Conservation (phyloP, 2,113 vertebrate species). For the Raja brachyura region DNA sequence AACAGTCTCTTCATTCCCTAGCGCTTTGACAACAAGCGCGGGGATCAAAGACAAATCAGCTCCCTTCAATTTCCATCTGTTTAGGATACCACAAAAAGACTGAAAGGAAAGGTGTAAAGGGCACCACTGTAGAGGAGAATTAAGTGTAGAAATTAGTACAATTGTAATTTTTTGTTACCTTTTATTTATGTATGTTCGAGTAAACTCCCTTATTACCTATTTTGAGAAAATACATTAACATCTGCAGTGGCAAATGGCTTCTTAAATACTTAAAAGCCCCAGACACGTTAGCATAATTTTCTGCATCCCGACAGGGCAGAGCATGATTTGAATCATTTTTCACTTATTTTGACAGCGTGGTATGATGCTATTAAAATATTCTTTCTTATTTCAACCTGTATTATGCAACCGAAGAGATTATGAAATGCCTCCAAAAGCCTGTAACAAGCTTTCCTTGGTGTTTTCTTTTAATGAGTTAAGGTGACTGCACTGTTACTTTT, state of each 20-base stretch:
- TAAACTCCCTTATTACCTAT: slow-evolving; percentile 51
- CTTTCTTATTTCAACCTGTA: slow-evolving; percentile 37
- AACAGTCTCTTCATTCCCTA: slow-evolving; percentile 94
- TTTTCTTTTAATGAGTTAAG: slow-evolving; percentile 13
- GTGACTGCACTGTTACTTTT: slow-evolving; percentile 8
- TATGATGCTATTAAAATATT: slow-evolving; percentile 39
- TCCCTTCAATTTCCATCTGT: slow-evolving; percentile 73
- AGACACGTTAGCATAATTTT: slow-evolving; percentile 40
- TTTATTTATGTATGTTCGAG: slow-evolving; percentile 44
- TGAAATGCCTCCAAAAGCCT: slow-evolving; percentile 29
- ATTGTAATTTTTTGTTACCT: slow-evolving; percentile 61
- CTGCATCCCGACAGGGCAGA: slow-evolving; percentile 37
- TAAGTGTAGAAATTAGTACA: slow-evolving; percentile 57
- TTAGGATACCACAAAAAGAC: slow-evolving; percentile 71
- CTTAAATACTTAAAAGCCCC: slow-evolving; percentile 39
- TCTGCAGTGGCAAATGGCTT: slow-evolving; percentile 50
- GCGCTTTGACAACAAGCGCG: slow-evolving; percentile 90
- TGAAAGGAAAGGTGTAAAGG: slow-evolving; percentile 68
- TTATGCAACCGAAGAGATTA: slow-evolving; percentile 15
- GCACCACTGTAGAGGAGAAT: slow-evolving; percentile 57
- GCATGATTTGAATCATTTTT: slow-evolving; percentile 41
- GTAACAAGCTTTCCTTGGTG: neutral
- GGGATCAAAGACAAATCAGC: slow-evolving; percentile 86
- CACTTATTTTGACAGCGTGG: slow-evolving; percentile 36
- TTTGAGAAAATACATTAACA: slow-evolving; percentile 55